Base-by-base conservation (phyloP, 2,113 vertebrate genomes). In the Calonectris borealis region DNA sequence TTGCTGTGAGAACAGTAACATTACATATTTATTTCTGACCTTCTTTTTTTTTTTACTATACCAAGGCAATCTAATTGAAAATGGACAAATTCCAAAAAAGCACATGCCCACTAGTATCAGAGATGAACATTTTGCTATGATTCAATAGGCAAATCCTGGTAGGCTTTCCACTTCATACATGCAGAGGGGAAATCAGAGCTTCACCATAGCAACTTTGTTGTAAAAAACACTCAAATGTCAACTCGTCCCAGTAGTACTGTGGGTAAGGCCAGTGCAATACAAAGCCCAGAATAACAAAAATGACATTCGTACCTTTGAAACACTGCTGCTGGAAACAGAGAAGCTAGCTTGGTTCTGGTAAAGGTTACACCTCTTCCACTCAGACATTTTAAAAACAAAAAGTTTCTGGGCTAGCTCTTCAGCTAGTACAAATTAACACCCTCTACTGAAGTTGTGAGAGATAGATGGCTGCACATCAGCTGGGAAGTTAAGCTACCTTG, bases 131-230 rank as follows among this genome's bases (percentile, higher is more conserved):
- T 86, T 91, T 93, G 21, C 71, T 78, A 54, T 55, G n/a, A 91
- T 89, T 86, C 64, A 86, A 38, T 10, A 88, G 75, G 68, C 69
- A 96, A 70, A 93, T 94, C 77, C 68, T 82, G 36, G 31, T 76
- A 93, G 80, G 71, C 46, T 88, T 96, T 82, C 40, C 34, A 60
- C 68, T 94, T 88, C 54, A 76, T n/a, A 40, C 38, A 60, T 26
- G 40, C 64, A 78, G 54, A 94, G 55, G 31, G 16, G 32, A 92
- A 96, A 94, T 86, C 32, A 71, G 79, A 93, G 61, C 91, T 98
- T 96, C 88, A 91, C 88, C 91, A 95, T 91, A 97, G 93, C 88
- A 97, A 96, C 94, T 97, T 95, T 65, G 27, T 80, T 90, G 83
- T 79, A 54, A 83, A 92, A 95, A 94, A 44, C 25, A 46, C 82